phyloP scores from a whole-genome alignment of 2,797 vertebrate genomes.

The Taenioides sp. region DNA sequence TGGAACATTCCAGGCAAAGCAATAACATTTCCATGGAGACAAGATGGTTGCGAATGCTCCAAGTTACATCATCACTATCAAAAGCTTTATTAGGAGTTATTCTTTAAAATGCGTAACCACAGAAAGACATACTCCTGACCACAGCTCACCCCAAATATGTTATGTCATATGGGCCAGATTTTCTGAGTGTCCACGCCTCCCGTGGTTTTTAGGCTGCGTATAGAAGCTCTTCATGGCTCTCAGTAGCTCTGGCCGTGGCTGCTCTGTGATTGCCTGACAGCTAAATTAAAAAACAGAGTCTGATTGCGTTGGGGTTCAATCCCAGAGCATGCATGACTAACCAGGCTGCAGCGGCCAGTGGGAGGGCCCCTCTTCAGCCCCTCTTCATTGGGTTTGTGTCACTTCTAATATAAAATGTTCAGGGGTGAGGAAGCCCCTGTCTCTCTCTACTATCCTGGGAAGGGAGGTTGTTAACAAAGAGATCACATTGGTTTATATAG shows the following conservation, averaged over 20 bases:
- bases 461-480: conserved; percentile 35
- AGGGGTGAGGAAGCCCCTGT: conserved; percentile 42
- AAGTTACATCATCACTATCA: no score
- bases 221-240: conserved; percentile 61
- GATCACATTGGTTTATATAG: conserved; percentile 19
- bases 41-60: no score
- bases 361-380: conserved; percentile 52
- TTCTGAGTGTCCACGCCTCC: conserved; percentile 53
- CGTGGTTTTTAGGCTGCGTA: conserved; percentile 58
- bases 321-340: conserved; percentile 69
- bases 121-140: conserved; percentile 4
- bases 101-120: background rate
- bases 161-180: conserved; percentile 41
- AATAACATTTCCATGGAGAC: no score
- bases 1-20: no score
- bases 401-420: conserved; percentile 62
- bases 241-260: conserved; percentile 40
- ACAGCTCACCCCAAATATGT: conserved; percentile 21
- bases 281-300: conserved; percentile 74
- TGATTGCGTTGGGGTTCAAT: conserved; percentile 69
- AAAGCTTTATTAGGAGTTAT: no score
- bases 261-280: conserved; percentile 73
- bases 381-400: conserved; percentile 64
- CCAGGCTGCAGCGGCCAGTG: conserved; percentile 54
- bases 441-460: conserved; percentile 38